A percentile compares a stretch with the other conserved stretches of the same genome.
Evolutionary conservation across 2,888 invertebrate genomes (phyloP).

Genomic region (Sminthurides aquaticus): DNA sequence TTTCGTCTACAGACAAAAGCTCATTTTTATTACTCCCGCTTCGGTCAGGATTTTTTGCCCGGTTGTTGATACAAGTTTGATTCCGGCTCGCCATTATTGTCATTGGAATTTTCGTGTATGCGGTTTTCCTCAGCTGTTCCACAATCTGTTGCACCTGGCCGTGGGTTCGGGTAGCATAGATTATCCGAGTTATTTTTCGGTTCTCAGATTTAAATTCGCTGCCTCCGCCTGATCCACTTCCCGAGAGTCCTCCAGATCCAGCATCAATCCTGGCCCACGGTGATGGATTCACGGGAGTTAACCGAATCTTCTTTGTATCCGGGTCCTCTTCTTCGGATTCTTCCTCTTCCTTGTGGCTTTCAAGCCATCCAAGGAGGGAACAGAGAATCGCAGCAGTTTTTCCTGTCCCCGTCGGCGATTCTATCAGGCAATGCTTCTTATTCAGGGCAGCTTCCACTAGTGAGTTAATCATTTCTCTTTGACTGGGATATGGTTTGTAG

Average conservation of each 20-base stretch:
- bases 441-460: slow-evolving; percentile 27
- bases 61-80: slow-evolving; percentile 25
- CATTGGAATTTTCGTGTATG: slow-evolving; percentile 27
- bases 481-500: slow-evolving; percentile 31
- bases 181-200: no score
- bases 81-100: slow-evolving; percentile 31
- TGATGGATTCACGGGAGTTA: no score
- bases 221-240: neutral
- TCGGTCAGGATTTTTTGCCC: no score
- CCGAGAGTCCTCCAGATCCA: no score
- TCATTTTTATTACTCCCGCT: no score
- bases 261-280: no score
- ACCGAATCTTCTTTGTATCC: no score
- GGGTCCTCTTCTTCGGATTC: no score
- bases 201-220: no score
- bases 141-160: slow-evolving; percentile 35
- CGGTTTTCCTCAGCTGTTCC: slow-evolving; percentile 29
- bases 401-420: slow-evolving; percentile 39
- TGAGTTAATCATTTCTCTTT: slow-evolving; percentile 33
- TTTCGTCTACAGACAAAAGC: slow-evolving; percentile 16
- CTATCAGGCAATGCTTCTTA: slow-evolving; percentile 32
- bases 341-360: neutral
- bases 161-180: slow-evolving; percentile 35
- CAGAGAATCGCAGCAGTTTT: slow-evolving; percentile 39
- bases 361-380: slow-evolving; percentile 32